A percentile compares a stretch with the other conserved stretches of the same genome.
Evolutionary conservation across 2,888 invertebrate genomes (phyloP).

Genomic region (Entomobrya proxima): DNA sequence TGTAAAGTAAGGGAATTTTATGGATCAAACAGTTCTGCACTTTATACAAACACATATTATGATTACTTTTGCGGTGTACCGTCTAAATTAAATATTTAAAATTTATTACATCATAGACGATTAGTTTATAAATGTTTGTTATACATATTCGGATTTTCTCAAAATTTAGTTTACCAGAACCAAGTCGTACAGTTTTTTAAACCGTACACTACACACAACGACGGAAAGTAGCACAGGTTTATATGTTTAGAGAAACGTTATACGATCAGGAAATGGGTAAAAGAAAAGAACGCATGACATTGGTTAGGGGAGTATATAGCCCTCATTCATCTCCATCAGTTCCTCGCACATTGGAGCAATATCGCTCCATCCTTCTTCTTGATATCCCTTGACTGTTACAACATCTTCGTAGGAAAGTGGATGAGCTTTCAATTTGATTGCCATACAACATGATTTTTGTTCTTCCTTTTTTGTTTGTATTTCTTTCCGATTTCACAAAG

Average conservation of each 20-base stretch:
- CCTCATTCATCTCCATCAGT: slow-evolving; percentile 56
- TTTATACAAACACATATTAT: not conserved
- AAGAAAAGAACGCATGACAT: slow-evolving; percentile 8
- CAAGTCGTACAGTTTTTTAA: no score
- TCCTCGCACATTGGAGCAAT: not conserved
- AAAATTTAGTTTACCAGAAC: no score
- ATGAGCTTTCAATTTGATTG: slow-evolving; percentile 37
- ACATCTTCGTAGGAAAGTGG: not conserved
- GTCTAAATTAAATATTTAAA: no score
- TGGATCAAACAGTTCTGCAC: slow-evolving; percentile 32
- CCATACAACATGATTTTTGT: not conserved
- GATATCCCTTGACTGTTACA: not conserved
- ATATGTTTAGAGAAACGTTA: no score
- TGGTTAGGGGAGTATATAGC: not conserved
- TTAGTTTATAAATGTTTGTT: no score
- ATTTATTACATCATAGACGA: no score
- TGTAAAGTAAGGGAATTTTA: slow-evolving; percentile 13
- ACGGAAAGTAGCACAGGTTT: no score
- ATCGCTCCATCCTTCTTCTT: slow-evolving; percentile 39
- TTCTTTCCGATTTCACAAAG: not conserved
- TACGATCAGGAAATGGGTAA: not conserved
- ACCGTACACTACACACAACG: no score
- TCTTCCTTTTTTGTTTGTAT: not conserved
- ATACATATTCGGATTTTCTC: no score
- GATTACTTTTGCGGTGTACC: not conserved